phyloP scores from a whole-genome alignment of 2,888 invertebrate genomes.

The Nomada ferruginata region DNA sequence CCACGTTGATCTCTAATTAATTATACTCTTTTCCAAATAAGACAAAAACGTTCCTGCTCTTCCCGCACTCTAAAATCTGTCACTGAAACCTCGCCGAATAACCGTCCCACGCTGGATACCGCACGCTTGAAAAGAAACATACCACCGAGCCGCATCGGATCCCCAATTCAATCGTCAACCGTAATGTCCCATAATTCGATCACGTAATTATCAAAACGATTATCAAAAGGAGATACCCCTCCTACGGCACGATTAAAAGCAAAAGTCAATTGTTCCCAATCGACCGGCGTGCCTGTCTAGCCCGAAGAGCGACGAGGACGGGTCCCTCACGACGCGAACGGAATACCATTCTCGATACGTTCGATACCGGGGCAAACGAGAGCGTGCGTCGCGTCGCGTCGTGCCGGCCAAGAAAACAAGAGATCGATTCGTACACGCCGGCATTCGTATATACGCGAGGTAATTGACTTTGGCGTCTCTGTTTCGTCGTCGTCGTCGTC shows the following conservation, averaged over 20 bases:
- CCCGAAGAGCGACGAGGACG: neutral
- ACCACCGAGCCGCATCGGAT: too few relatives aligned
- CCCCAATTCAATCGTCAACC: too few relatives aligned
- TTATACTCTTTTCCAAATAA: too few relatives aligned
- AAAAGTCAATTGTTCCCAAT: constrained; percentile 32
- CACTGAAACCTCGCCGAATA: too few relatives aligned
- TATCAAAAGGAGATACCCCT: too few relatives aligned
- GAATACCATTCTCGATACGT: constrained; percentile 43
- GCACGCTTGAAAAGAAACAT: too few relatives aligned
- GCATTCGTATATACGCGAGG: constrained; percentile 59
- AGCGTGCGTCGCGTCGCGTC: constrained; percentile 2
- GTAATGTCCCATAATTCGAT: too few relatives aligned
- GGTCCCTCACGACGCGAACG: constrained; percentile 37
- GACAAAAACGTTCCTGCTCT: too few relatives aligned
- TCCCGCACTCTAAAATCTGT: too few relatives aligned
- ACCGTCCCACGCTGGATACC: too few relatives aligned
- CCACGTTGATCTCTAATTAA: too few relatives aligned
- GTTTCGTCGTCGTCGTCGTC: constrained; percentile 45
- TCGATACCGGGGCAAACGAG: constrained; percentile 49
- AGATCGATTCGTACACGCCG: constrained; percentile 60
- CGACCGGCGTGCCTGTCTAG: neutral
- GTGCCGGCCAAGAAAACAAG: constrained; percentile 32
- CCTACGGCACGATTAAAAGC: neutral
- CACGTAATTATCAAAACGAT: too few relatives aligned
- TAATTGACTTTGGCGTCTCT: constrained; percentile 73